Evolutionary conservation across 2,797 vertebrate species (phyloP).

Genomic region (Anguilla obscura): DNA sequence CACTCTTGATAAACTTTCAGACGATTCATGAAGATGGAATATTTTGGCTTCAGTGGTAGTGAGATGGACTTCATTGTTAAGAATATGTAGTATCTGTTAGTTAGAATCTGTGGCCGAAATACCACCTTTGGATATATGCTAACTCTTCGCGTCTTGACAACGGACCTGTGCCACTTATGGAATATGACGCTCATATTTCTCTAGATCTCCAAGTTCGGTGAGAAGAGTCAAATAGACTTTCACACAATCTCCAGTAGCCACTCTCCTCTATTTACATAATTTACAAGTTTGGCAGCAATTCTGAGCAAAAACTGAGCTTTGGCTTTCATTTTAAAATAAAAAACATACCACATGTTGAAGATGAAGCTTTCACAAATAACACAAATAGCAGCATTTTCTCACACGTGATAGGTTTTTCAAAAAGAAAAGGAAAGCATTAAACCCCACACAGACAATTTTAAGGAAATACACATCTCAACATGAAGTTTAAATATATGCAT

Average conservation of each 20-base stretch:
- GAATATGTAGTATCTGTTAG: too few species aligned
- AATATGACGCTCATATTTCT: constrained; percentile 80
- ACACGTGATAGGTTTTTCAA: constrained; percentile 60
- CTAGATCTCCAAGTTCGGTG: constrained; percentile 47
- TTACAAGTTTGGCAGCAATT: constrained; percentile 76
- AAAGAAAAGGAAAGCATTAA: constrained; percentile 58
- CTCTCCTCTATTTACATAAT: constrained; percentile 71
- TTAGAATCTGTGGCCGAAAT: constrained; percentile 43
- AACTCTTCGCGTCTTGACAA: constrained; percentile 72
- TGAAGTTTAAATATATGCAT: constrained; percentile 63
- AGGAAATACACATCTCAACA: constrained; percentile 64
- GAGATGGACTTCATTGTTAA: too few species aligned
- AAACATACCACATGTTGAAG: constrained; percentile 45
- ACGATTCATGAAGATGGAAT: too few species aligned
- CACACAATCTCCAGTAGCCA: too few species aligned
- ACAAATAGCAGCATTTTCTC: constrained; percentile 81
- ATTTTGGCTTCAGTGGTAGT: too few species aligned
- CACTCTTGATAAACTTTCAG: too few species aligned
- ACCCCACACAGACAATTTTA: constrained; percentile 55
- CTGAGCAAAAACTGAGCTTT: constrained; percentile 62
- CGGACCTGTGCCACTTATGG: constrained; percentile 50
- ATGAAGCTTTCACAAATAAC: constrained; percentile 70
- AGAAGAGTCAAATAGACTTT: constrained; percentile 48
- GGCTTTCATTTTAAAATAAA: constrained; percentile 54
- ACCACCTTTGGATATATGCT: constrained; percentile 64